Conservation (phyloP, 2,888 invertebrate species). For the Luperina nickerlii region DNA sequence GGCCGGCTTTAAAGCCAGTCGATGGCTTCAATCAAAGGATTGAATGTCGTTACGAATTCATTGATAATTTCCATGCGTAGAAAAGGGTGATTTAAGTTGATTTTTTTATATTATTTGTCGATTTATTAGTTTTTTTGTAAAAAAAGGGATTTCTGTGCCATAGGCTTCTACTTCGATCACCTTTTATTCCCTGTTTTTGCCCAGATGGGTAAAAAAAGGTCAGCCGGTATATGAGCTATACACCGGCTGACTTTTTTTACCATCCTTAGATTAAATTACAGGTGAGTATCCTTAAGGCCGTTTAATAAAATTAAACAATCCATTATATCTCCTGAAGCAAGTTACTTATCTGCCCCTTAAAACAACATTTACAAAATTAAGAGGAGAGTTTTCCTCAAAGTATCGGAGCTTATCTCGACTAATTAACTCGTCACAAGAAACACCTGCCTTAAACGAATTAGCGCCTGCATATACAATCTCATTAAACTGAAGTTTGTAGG, state of each 20-base stretch:
- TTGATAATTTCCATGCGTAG: not conserved
- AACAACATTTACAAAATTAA: constrained; percentile 52
- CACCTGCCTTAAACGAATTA: constrained; percentile 53
- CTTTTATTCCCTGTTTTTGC: not conserved
- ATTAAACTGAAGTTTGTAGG: constrained; percentile 13
- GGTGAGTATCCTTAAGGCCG: not conserved
- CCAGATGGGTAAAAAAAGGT: not conserved
- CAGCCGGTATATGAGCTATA: not conserved
- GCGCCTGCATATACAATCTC: constrained; percentile 24
- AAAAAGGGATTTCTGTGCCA: too few species aligned
- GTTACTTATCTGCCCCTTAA: constrained; percentile 39
- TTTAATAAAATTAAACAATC: constrained; percentile 31
- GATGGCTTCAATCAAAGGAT: not conserved
- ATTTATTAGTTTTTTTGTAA: not conserved
- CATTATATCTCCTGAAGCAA: constrained; percentile 30
- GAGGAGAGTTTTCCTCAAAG: constrained; percentile 42
- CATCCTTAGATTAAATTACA: not conserved
- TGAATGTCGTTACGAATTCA: not conserved
- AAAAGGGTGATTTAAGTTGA: too few species aligned
- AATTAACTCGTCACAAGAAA: constrained; percentile 53
- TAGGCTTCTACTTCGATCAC: not conserved
- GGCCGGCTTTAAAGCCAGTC: too few species aligned
- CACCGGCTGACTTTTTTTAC: not conserved
- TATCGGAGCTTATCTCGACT: constrained; percentile 34
- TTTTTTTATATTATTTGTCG: too few species aligned